Evolutionary conservation across 2,888 invertebrate species (phyloP).

Genomic region (Drosophila tanythrix): DNA sequence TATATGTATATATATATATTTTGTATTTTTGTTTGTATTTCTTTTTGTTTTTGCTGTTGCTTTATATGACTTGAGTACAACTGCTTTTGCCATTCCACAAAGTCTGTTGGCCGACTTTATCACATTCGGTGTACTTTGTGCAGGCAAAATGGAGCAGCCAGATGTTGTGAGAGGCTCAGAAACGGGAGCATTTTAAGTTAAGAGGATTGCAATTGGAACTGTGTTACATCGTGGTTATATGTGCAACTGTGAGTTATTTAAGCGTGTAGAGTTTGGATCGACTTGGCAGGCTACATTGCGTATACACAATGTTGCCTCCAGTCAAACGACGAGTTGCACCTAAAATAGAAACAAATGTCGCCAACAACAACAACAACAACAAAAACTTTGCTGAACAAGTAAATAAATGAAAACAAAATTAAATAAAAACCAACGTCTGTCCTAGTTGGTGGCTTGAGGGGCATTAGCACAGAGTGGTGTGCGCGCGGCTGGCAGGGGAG

Average conservation of each 20-base stretch:
- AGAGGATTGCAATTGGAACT: slow-evolving; percentile 28
- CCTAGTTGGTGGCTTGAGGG: slow-evolving; percentile 19
- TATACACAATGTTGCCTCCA: slow-evolving; percentile 55
- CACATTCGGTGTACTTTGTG: slow-evolving; percentile 7
- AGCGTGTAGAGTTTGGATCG: slow-evolving; percentile 28
- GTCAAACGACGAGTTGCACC: slow-evolving; percentile 37
- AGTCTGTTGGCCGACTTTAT: background rate
- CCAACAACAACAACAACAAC: slow-evolving; percentile 39
- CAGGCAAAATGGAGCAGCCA: slow-evolving; percentile 25
- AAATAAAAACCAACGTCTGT: slow-evolving; percentile 46
- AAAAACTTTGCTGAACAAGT: slow-evolving; percentile 48
- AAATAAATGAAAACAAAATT: slow-evolving; percentile 64
- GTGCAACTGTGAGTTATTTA: slow-evolving; percentile 61
- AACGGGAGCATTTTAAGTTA: slow-evolving; percentile 13
- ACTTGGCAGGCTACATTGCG: slow-evolving; percentile 42
- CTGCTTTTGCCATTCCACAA: background rate
- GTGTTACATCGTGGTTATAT: slow-evolving; percentile 33
- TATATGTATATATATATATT: background rate
- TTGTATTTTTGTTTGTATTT: background rate
- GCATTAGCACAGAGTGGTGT: slow-evolving; percentile 14
- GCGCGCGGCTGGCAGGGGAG: background rate
- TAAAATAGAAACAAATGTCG: slow-evolving; percentile 66
- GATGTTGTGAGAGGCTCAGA: slow-evolving; percentile 15
- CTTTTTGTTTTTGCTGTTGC: slow-evolving; percentile 8
- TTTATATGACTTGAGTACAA: background rate